Percentiles rank a stretch among this genome's conserved stretches.
Evolutionary conservation across 2,797 vertebrate species (phyloP).

Genomic region (Moxostoma hubbsi): DNA sequence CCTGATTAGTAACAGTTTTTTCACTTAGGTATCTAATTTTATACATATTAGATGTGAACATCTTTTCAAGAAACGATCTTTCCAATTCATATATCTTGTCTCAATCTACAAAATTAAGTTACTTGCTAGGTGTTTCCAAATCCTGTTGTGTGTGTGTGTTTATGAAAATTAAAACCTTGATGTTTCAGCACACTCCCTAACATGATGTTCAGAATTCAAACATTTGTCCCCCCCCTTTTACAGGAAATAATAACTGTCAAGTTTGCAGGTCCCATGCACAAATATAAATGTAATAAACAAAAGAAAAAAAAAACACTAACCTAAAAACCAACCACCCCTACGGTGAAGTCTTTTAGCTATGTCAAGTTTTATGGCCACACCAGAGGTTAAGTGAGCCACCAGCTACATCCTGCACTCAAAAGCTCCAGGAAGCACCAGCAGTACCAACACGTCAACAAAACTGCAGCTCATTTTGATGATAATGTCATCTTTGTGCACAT

Average conservation of each 20-base stretch:
- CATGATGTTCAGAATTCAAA: conserved; percentile 48
- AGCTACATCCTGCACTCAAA: conserved; percentile 49
- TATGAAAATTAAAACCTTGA: conserved; percentile 56
- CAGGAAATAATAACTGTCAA: conserved; percentile 41
- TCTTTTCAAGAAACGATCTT: no score
- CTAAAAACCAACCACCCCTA: not conserved
- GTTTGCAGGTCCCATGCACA: conserved; percentile 7
- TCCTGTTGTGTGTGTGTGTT: conserved; percentile 55
- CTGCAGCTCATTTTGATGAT: conserved; percentile 61
- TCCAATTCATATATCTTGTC: not conserved
- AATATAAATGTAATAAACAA: not conserved
- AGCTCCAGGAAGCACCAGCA: conserved; percentile 67
- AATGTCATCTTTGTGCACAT: conserved; percentile 65
- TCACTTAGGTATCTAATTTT: no score
- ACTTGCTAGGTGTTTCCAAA: conserved; percentile 60
- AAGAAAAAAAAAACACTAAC: not conserved
- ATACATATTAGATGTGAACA: no score
- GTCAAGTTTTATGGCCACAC: conserved; percentile 21
- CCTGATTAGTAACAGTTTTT: no score
- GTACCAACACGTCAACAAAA: conserved; percentile 31
- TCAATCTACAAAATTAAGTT: conserved; percentile 16
- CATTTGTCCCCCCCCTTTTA: conserved; percentile 10
- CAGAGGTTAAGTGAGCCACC: conserved; percentile 45
- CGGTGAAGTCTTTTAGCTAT: conserved; percentile 26
- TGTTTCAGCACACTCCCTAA: conserved; percentile 47